Evolutionary conservation across 2,113 vertebrate genomes (phyloP), one percentile per base, ranked within the genome.

Genomic region (Sclerurus mexicanus): DNA sequence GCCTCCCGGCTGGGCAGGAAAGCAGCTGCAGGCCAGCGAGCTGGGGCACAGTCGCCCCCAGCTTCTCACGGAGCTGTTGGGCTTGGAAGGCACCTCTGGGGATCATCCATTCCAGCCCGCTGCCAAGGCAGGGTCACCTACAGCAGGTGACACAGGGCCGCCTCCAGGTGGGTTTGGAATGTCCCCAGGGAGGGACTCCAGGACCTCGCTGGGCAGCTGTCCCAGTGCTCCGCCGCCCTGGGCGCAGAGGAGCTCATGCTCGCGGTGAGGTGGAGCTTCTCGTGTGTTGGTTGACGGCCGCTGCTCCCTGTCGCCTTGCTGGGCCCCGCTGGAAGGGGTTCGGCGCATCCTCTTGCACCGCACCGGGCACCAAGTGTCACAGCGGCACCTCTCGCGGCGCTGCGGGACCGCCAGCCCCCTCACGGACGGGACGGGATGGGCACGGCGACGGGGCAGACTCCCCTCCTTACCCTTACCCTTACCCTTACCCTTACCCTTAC

Each of bases 391-490:
- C 30, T 20, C 8, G 3, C 17, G 2, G 19, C 14, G 3, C 7
- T 23, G 4, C 31, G 1, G 17, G 6, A 12, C 78, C 6, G 14
- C 31, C 19, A 7, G 2, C 7, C 27, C 47, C 16, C 3, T 42
- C 66, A 10, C 14, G 2, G 14, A 4, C 10, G 2, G 6, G 9
- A 30, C 10, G 2, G 5, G 10, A 30, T 22, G 6, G 3, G 2
- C 6, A 2, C 39, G 39, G 39, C 9, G 12, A 2, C 21, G 9
- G 15, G n/a, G n/a, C n/a, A n/a, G 14, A 42, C 40, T 14, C 6
- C 23, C 4, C n/a, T 6, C 42, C 42, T 44, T 44, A 44, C 16
- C 17, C 42, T 15, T 14, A 44, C 16, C 35, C 35, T n/a, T n/a
- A n/a, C n/a, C n/a, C n/a, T n/a, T n/a, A n/a, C n/a, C 42, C 42